These are phyloP conservation scores for Hylia prasina DNA, from an alignment of 2,113 vertebrate genomes.

Conservation along the genomic window DNA sequence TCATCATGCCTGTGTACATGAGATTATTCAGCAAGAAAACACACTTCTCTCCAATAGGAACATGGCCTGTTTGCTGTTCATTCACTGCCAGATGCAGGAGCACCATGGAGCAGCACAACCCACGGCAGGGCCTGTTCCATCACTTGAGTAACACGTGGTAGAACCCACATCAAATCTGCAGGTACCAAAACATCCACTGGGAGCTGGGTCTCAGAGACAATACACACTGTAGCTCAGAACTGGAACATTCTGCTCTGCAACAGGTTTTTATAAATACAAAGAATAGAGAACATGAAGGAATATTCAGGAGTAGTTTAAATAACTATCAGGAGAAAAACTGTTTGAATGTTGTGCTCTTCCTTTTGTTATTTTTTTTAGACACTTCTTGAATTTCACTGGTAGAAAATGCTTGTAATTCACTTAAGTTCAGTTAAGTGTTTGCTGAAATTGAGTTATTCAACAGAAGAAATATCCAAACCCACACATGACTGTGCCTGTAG, in stretches of 20 bases:
- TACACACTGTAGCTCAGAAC: background rate
- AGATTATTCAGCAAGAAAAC: background rate
- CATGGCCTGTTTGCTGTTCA: background rate
- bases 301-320: background rate
- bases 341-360: background rate
- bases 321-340: background rate
- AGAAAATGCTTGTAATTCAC: background rate
- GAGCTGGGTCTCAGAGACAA: background rate
- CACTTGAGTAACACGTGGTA: fast-evolving
- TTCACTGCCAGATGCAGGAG: background rate
- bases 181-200: background rate
- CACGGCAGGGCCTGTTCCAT: fast-evolving
- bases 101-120: background rate
- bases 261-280: background rate
- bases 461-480: background rate
- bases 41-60: background rate
- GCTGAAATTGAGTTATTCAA: background rate
- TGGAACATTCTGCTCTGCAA: background rate
- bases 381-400: background rate
- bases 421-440: background rate
- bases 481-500: background rate
- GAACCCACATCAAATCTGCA: background rate
- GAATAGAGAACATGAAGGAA: background rate
- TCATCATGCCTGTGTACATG: background rate
- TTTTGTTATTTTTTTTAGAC: background rate